These are phyloP conservation scores for Megalonaias nervosa DNA, from an alignment of 1,140 invertebrate species.

Conservation along the genomic window DNA sequence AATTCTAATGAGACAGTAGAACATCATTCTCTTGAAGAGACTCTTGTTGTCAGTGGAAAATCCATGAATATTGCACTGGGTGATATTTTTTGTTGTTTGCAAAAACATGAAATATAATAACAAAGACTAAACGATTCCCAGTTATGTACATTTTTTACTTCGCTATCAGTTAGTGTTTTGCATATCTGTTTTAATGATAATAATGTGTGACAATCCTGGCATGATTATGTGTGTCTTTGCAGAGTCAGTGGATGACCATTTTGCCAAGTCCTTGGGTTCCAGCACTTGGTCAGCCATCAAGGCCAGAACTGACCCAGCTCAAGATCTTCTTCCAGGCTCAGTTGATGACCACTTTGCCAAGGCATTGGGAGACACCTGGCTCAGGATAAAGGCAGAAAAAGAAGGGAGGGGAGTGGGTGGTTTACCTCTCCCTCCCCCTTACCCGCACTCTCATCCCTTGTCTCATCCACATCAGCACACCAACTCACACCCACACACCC, in stretches of 20 bases:
- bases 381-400: conserved; percentile 78
- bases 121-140: too few relatives aligned
- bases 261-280: conserved; percentile 67
- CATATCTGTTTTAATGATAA: too few relatives aligned
- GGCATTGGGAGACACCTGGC: conserved; percentile 94
- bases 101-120: too few relatives aligned
- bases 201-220: too few relatives aligned
- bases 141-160: too few relatives aligned
- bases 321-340: conserved; percentile 61
- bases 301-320: conserved; percentile 55
- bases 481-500: conserved; percentile 12
- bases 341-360: conserved; percentile 98
- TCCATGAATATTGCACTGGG: too few relatives aligned
- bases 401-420: conserved; percentile 36
- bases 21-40: too few relatives aligned
- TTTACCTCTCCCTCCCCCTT: conserved; percentile 21
- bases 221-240: conserved; percentile 43
- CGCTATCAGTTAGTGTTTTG: too few relatives aligned
- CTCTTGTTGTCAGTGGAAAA: too few relatives aligned
- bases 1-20: too few relatives aligned
- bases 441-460: conserved; percentile 25
- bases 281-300: conserved; percentile 67
- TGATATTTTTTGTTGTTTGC: too few relatives aligned
- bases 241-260: conserved; percentile 71
- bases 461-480: conserved; percentile 14